Base-by-base conservation (phyloP, 2,888 invertebrate genomes). In the Cylindroiulus punctatus region DNA sequence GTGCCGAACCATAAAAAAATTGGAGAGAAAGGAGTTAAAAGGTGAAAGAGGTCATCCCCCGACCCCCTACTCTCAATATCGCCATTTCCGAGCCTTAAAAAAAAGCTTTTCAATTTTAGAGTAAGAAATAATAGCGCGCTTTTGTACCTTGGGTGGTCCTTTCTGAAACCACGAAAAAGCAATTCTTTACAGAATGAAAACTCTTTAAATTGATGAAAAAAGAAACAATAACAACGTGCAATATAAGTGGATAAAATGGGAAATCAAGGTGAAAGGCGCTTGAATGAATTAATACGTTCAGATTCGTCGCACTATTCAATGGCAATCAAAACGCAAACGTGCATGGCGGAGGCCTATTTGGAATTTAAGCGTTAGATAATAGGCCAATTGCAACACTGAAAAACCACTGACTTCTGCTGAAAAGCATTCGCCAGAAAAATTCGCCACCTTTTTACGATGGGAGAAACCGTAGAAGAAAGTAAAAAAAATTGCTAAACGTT, bases 61-160 rank as follows among this genome's bases (percentile, higher is more conserved):
- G 83, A 83, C 83, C 44, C 83, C 83, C 83, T 83, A 83, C 83
- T 83, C 42, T 83, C 83, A 83, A 83, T 83, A 83, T 44, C 83
- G 44, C 83, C 83, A 83, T 83, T 83, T 83, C 76, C 44, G 22
- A 83, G 83, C 44, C 83, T 83, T 83, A 17, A 81, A 81, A 81
- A 81, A 83, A 83, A 83, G 36, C 42, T 83, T 83, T 83, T 83
- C 83, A 83, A 83, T 83, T 83, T 83, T 40, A 44, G 83, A 44
- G 44, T 83, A 83, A 83, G 83, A 83, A 83, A 83, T 83, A 83
- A 83, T 83, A 40, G 83, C 44, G 83, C 83, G 40, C 83, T 44
- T 83, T 44, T 83, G 40, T 83, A 83, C 83, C 83, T 83, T 83
- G 83, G 83, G 83, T 83, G 83, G 83, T 83, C 83, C 83, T 26